Base-by-base conservation (phyloP, 2,113 vertebrate species). In the Typhlomys cinereus region DNA sequence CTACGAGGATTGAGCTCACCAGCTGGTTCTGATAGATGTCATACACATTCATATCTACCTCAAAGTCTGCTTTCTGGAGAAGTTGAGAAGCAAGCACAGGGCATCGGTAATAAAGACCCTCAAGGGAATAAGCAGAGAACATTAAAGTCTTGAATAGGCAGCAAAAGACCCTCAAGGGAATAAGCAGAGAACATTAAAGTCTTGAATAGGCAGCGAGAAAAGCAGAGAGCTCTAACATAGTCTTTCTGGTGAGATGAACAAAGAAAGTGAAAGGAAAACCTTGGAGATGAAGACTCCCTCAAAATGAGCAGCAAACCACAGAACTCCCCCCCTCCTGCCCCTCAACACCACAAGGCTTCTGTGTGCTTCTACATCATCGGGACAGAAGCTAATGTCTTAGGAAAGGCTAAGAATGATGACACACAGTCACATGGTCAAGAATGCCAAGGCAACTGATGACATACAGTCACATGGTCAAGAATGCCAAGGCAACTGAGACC, bases 351-450 rank as follows among this genome's bases (percentile, higher is more conserved):
- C 64, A 78, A 29, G 57, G 20, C 41, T 71, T 81, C 2, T 27
- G 75, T 89, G 74, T 34, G 66, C 41, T 83, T 90, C 54, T 88
- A 31, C 93, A 88, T 52, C 66, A 83, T 8, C 39, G 27, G 31
- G 79, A 90, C n/a, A 93, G 25, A 50, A 85, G 86, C 62, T 50
- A 20, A 85, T 76, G 61, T 39, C 79, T 86, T 82, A 67, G n/a
- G 29, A 69, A 89, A 78, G 52, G 11, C 7, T 15, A 18, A 13
- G 64, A 8, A 74, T 8, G 14, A 12, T 83, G 23, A 17, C 41
- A 79, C 79, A 80, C 36, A 15, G 79, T 41, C 74, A 89, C 48
- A 84, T 31, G 76, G 34, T 78, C 20, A 34, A 78, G 75, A 81
- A 89, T 23, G 54, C 23, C 59, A 62, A 78, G n/a, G n/a, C n/a